These are phyloP conservation scores for Caenorhabditis becei DNA, from an alignment of 2,888 invertebrate genomes.

Conservation along the genomic window DNA sequence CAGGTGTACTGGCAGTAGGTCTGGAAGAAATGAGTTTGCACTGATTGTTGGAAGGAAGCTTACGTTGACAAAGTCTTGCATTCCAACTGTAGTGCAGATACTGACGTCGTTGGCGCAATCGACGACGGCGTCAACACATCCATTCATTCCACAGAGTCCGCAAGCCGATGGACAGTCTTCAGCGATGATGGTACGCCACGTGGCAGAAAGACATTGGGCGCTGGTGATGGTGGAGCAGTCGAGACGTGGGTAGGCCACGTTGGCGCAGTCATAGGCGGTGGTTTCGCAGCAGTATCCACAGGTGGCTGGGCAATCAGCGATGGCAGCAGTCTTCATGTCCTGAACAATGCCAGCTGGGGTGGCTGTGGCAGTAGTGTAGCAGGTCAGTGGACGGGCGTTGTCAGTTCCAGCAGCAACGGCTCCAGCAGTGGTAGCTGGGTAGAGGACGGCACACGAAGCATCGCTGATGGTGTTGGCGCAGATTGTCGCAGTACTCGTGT, in stretches of 20 bases:
- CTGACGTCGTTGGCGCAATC: slow-evolving; percentile 41
- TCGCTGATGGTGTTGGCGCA: slow-evolving; percentile 40
- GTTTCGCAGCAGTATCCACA: slow-evolving; percentile 52
- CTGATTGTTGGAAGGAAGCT: neutral
- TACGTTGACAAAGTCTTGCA: slow-evolving; percentile 46
- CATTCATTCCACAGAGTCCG: slow-evolving; percentile 52
- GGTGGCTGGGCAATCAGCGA: slow-evolving; percentile 40
- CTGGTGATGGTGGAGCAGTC: slow-evolving; percentile 52
- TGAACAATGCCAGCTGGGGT: slow-evolving; percentile 39
- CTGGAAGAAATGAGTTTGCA: neutral
- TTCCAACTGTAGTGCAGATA: slow-evolving; percentile 44
- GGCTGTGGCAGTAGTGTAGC: slow-evolving; percentile 43
- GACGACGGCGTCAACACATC: slow-evolving; percentile 43
- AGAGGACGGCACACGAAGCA: slow-evolving; percentile 39
- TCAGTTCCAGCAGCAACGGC: slow-evolving; percentile 29
- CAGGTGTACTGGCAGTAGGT: slow-evolving; percentile 69
- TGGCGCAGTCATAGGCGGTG: slow-evolving; percentile 33
- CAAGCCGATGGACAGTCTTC: slow-evolving; percentile 58
- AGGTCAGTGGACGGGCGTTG: slow-evolving; percentile 30
- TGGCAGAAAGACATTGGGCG: slow-evolving; percentile 48
- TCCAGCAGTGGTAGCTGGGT: slow-evolving; percentile 23
- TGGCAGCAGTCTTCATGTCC: slow-evolving; percentile 48
- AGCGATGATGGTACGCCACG: slow-evolving; percentile 60
- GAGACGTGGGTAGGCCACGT: slow-evolving; percentile 35
- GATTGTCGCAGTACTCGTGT: slow-evolving; percentile 39